Percentiles rank a stretch among this genome's conserved stretches.
Evolutionary conservation across 2,888 invertebrate genomes (phyloP).

Genomic region (Apocheima hispidaria): DNA sequence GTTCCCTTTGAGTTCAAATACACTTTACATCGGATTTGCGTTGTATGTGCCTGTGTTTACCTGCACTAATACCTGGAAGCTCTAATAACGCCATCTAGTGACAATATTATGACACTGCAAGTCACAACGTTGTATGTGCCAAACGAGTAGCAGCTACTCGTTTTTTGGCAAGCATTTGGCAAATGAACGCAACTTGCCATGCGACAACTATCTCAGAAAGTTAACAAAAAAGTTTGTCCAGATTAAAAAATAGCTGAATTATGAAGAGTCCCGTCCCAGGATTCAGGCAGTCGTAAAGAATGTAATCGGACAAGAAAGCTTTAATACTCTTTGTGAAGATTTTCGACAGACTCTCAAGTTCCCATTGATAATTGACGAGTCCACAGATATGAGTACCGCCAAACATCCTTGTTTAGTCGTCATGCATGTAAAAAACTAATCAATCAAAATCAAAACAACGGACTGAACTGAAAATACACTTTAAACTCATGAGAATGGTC

Average conservation of each 20-base stretch:
- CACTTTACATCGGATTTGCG: too few species aligned
- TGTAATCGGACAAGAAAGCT: conserved; percentile 5
- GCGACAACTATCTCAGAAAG: neutral
- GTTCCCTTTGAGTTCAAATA: too few species aligned
- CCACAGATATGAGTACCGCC: neutral
- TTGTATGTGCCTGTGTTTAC: too few species aligned
- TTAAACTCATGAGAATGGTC: too few species aligned
- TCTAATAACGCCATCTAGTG: too few species aligned
- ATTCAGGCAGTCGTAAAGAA: conserved; percentile 5
- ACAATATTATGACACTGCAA: too few species aligned
- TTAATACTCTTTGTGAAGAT: conserved; percentile 1
- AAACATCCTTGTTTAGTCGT: conserved; percentile 2
- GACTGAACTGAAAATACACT: too few species aligned
- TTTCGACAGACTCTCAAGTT: neutral
- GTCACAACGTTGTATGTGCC: too few species aligned
- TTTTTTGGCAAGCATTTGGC: too few species aligned
- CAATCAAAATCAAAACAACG: too few species aligned
- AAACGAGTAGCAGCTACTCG: too few species aligned
- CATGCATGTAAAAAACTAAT: neutral
- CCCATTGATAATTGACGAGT: conserved; percentile 5
- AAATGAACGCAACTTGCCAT: conserved; percentile 5
- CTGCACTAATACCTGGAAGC: too few species aligned
- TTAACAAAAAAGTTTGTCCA: conserved; percentile 7
- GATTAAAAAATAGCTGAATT: neutral
- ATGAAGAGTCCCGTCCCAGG: conserved; percentile 8